A percentile compares a stretch with the other conserved stretches of the same genome.
Conservation (phyloP, 2,888 invertebrate genomes). For the Orthosia cruda region DNA sequence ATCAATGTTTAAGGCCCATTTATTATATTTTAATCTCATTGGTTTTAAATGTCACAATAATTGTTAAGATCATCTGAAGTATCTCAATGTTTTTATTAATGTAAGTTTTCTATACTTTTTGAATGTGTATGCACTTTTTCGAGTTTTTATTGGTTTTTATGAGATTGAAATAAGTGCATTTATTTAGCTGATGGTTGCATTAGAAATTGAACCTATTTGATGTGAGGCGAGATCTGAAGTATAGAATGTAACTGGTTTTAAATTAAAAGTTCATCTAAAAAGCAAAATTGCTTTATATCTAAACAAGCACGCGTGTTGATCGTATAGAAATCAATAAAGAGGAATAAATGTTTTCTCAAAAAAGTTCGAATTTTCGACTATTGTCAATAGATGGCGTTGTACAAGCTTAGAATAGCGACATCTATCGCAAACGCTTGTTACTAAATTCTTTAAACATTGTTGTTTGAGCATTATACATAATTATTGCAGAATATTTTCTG, state of each 20-base stretch:
- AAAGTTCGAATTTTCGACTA: not conserved
- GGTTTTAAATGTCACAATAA: conserved; percentile 34
- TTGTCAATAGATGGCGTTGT: conserved; percentile 32
- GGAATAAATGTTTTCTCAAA: not conserved
- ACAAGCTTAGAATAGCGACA: conserved; percentile 16
- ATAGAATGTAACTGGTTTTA: not conserved
- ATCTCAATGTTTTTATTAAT: conserved; percentile 55
- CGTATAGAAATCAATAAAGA: not conserved
- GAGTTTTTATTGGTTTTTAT: not conserved
- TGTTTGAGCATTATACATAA: conserved; percentile 12
- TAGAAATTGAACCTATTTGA: not conserved
- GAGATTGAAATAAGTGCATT: not conserved
- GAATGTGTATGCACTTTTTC: conserved; percentile 19
- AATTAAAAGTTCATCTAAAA: not conserved
- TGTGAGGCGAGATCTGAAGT: not conserved
- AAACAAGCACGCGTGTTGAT: not conserved
- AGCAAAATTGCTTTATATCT: not conserved
- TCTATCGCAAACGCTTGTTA: conserved; percentile 15
- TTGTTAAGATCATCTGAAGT: conserved; percentile 45
- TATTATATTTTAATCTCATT: conserved; percentile 42
- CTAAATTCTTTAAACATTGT: not conserved
- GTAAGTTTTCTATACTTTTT: conserved; percentile 35
- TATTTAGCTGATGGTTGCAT: not conserved
- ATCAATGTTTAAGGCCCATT: conserved; percentile 52
- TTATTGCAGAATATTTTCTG: conserved; percentile 29